Conservation (phyloP, 2,797 vertebrate species). For the Pteronotus mesoamericanus region DNA sequence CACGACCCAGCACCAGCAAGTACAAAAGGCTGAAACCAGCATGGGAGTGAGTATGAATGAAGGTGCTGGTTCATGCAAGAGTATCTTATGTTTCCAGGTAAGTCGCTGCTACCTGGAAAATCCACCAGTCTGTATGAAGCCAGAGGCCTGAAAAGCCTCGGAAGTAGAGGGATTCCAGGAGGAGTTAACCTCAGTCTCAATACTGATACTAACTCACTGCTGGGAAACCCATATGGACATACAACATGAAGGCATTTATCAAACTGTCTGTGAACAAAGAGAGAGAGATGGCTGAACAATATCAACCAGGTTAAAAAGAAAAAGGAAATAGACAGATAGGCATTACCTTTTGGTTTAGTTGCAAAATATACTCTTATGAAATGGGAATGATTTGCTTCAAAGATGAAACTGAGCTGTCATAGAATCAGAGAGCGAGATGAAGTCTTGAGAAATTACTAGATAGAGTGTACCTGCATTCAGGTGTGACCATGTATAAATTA, state of each 20-base stretch:
- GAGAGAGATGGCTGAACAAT: not conserved
- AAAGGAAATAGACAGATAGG: not conserved
- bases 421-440: not conserved
- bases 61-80: not conserved
- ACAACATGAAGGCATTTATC: not conserved
- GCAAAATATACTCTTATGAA: slow-evolving; percentile 12
- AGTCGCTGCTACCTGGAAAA: not conserved
- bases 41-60: not conserved
- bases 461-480: not conserved
- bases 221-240: not conserved
- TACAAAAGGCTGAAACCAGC: not conserved
- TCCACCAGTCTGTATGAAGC: not conserved
- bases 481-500: not conserved
- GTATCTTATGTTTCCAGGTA: not conserved
- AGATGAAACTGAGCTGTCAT: not conserved
- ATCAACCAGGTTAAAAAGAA: not conserved
- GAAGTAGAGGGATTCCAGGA: not conserved
- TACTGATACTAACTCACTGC: not conserved
- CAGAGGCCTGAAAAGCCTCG: not conserved
- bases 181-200: not conserved
- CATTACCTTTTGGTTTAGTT: not conserved
- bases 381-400: slow-evolving; percentile 35
- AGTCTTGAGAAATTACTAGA: not conserved
- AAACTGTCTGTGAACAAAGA: not conserved
- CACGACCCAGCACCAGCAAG: not conserved